These are phyloP conservation scores for Polydrusus tereticollis DNA, from an alignment of 2,888 invertebrate species.

Conservation along the genomic window DNA sequence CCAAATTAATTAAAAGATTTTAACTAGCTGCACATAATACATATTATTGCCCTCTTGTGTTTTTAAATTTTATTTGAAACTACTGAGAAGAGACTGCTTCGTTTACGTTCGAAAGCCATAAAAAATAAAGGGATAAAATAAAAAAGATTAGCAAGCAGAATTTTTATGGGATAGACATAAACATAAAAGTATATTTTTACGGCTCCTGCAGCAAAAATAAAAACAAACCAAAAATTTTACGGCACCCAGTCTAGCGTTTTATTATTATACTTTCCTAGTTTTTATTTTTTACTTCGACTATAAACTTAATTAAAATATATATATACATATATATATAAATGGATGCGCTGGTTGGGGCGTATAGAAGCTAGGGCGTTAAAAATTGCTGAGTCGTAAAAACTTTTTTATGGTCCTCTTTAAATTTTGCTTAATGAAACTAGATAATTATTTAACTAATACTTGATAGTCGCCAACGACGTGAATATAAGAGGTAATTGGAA, in stretches of 20 bases:
- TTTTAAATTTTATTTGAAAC: slow-evolving; percentile 27
- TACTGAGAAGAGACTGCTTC: slow-evolving; percentile 30
- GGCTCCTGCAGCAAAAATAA: slow-evolving; percentile 51
- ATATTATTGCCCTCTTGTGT: slow-evolving; percentile 3
- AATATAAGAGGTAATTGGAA: too few species aligned
- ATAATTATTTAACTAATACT: neutral
- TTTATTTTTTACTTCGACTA: slow-evolving; percentile 45
- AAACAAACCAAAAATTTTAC: slow-evolving; percentile 51
- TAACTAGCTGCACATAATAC: neutral
- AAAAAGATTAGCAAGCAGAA: slow-evolving; percentile 52
- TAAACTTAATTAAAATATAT: slow-evolving; percentile 49
- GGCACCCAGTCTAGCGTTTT: slow-evolving; percentile 49
- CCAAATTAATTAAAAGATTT: neutral
- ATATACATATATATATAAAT: slow-evolving; percentile 37
- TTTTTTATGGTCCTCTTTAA: neutral
- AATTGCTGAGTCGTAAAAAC: neutral
- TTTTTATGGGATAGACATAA: slow-evolving; percentile 51
- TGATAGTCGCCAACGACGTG: neutral
- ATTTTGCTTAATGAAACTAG: neutral
- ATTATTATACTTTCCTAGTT: slow-evolving; percentile 50
- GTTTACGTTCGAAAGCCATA: slow-evolving; percentile 38
- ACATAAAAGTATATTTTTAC: slow-evolving; percentile 52
- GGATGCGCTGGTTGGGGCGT: slow-evolving; percentile 21
- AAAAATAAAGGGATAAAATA: slow-evolving; percentile 49
- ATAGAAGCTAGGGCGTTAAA: neutral